A percentile compares a stretch with the other conserved stretches of the same genome.
Evolutionary conservation across 2,797 vertebrate genomes (phyloP).

Genomic region (Galagoides demidoff): DNA sequence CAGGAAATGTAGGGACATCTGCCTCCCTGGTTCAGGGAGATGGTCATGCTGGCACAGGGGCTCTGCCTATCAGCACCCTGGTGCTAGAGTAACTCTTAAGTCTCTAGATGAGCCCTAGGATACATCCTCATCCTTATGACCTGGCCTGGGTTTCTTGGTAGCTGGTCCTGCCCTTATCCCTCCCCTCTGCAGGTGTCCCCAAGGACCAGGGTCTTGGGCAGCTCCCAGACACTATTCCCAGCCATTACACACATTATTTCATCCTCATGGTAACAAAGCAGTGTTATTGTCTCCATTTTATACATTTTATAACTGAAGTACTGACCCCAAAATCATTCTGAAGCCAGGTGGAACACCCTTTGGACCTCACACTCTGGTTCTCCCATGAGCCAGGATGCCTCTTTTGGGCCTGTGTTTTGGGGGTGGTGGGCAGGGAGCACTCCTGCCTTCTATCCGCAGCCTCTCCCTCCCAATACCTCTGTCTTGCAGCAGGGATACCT

Average conservation of each 20-base stretch:
- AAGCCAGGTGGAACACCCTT: not conserved
- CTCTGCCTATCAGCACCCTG: not conserved
- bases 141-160: not conserved
- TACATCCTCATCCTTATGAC: not conserved
- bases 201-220: not conserved
- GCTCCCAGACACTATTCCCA: not conserved
- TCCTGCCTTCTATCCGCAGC: not conserved
- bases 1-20: not conserved
- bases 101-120: not conserved
- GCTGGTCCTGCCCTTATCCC: too few relatives aligned
- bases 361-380: not conserved
- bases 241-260: rapidly evolving
- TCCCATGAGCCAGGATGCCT: not conserved
- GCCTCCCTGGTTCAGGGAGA: not conserved
- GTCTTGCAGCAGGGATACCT: not conserved
- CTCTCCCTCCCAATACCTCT: not conserved
- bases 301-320: not conserved
- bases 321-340: not conserved
- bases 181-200: rapidly evolving
- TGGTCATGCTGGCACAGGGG: not conserved
- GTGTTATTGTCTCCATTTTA: rapidly evolving
- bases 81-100: not conserved
- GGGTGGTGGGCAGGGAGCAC: not conserved
- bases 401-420: not conserved
- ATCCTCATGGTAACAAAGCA: rapidly evolving